Conservation (phyloP, 1,140 invertebrate species). For the Pseudomyrmex sp. region DNA sequence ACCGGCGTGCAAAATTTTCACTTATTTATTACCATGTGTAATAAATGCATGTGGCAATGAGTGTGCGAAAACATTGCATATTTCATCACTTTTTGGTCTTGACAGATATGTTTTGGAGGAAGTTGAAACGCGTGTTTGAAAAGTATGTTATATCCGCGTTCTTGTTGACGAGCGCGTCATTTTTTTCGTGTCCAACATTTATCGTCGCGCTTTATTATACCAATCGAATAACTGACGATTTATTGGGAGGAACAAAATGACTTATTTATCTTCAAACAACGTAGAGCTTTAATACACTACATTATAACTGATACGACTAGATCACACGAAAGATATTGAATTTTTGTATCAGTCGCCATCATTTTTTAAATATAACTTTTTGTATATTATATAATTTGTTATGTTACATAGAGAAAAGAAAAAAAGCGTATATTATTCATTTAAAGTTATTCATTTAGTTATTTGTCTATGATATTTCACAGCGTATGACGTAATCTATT, state of each 20-base stretch:
- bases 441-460: conserved; percentile 13
- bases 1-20: not conserved
- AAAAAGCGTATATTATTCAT: not conserved
- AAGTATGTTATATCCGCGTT: not conserved
- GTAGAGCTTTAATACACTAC: conserved; percentile 1
- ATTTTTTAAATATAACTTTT: no score
- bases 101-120: not conserved
- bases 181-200: not conserved
- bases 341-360: not conserved
- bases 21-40: conserved; percentile 17
- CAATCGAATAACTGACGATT: not conserved
- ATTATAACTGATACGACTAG: conserved; percentile 17
- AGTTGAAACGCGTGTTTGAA: not conserved
- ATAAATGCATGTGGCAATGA: not conserved
- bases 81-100: not conserved
- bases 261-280: not conserved
- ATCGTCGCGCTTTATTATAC: not conserved
- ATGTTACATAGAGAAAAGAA: not conserved
- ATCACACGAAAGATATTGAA: not conserved
- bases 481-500: not conserved
- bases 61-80: not conserved
- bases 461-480: not conserved
- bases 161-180: no score
- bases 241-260: not conserved
- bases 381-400: not conserved